Conservation (phyloP, 64 coral and sea anemone genomes). For the Montipora sp. region DNA sequence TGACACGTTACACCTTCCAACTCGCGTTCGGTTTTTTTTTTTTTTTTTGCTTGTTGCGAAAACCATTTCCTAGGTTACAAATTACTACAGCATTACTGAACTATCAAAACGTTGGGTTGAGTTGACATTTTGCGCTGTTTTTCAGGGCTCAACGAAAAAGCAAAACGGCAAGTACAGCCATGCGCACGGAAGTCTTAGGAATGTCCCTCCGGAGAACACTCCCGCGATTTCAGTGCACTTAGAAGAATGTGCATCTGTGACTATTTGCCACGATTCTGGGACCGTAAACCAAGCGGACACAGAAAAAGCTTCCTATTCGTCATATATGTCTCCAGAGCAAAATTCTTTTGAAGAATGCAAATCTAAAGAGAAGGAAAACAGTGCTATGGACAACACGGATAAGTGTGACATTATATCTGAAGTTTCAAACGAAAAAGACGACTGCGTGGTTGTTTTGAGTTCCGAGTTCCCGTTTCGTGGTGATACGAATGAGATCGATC, state of each 20-base stretch:
- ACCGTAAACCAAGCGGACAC: neutral
- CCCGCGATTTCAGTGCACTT: neutral
- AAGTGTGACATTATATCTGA: neutral
- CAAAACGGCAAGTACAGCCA: too few species aligned
- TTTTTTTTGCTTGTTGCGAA: too few species aligned
- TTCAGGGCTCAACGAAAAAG: neutral
- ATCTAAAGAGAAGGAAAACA: neutral
- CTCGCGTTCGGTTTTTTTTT: too few species aligned
- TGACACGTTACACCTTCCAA: too few species aligned
- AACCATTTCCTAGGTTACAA: neutral
- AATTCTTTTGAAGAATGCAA: neutral
- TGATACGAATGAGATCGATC: neutral
- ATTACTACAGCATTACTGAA: neutral
- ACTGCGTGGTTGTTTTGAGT: neutral
- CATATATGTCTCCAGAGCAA: neutral
- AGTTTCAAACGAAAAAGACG: neutral
- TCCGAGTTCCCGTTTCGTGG: neutral
- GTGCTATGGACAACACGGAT: neutral
- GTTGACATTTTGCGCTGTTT: neutral
- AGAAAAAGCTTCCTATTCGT: neutral
- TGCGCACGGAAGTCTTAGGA: neutral
- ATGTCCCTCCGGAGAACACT: neutral
- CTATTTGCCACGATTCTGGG: neutral
- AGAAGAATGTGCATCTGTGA: neutral
- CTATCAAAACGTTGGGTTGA: neutral